Evolutionary conservation across 2,888 invertebrate species (phyloP), one percentile per base, ranked within the genome.

Genomic region (Steinernema carpocapsae): DNA sequence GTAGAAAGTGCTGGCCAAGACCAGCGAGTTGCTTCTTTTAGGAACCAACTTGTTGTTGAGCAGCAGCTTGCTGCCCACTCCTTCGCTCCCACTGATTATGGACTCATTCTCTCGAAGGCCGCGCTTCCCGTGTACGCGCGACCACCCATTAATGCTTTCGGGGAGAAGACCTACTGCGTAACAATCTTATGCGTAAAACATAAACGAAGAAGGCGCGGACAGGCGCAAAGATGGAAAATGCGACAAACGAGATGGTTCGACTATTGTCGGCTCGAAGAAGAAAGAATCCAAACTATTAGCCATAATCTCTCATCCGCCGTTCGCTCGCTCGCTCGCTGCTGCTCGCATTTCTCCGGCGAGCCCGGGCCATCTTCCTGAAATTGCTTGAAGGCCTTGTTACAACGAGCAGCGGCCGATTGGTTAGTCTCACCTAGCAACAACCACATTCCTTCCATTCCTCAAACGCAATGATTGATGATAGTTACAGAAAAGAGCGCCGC

Each of bases 351-450:
- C 56, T 29, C 19, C 26, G 64, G 29, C 64, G 64, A 17, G 64
- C 64, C 32, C 26, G 64, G 64, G 64, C 64, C 64, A 64, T 64
- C 64, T 64, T 64, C 64, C 64, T 64, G 64, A 64, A 64, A 32
- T 64, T 64, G 64, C 64, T 64, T 64, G 64, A 64, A 64, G 64
- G 64, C 64, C 64, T 64, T 64, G 64, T 64, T 64, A 64, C 64
- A 64, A 64, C 64, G 64, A 64, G 64, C 64, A 26, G 17, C 64
- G 64, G 64, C 64, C 64, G 64, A 64, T 64, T 64, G 64, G 64
- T 64, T 64, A 64, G 64, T 64, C 64, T 64, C 64, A 64, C 64
- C 64, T 64, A 64, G 64, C 64, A 64, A 64, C 64, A 64, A 64
- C 64, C 64, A 64, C 64, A 64, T 64, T 64, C 64, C 64, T 64